Base-by-base conservation (phyloP, 2,888 invertebrate species). In the Acronicta alni region DNA sequence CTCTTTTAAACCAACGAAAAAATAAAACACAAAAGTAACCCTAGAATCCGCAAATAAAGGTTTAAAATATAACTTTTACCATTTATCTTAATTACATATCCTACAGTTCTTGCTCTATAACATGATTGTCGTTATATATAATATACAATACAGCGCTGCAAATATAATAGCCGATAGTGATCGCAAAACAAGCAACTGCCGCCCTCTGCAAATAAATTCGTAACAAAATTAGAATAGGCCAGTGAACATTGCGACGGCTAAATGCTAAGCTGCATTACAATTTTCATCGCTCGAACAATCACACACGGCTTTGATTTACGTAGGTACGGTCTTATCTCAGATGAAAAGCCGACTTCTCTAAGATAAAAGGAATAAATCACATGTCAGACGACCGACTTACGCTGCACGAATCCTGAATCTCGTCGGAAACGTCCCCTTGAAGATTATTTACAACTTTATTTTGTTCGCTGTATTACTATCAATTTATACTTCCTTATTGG, bases 341-440 rank as follows among this genome's bases (percentile, higher is more conserved):
- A 87, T 88, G 84, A 87, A 90, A 90, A 89, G 86, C 85, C 83
- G 81, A 80, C 84, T 83, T 79, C 79, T 84, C 84, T 76, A 78
- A 90, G 90, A 91, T 91, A 89, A 91, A 89, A 88, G 87, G 87
- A 89, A 92, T 91, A 91, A 91, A 92, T 92, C 91, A 89, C 88
- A 84, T 86, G 89, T 90, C 91, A 89, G 84, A 75, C 85, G 83
- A 87, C 84, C 83, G 88, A 85, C 90, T 89, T 90, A 89, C 89
- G 87, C 81, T 83, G 85, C 82, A 84, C 80, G 79, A 77, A 67
- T 69, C 69, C 71, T 63, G 71, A 75, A 74, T 73, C 65, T 72
- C 56, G 65, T 62, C 57, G 72, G 63, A 73, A 75, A 75, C 79
- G 75, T n/a, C 72, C 79, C 63, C 70, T 77, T 67, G 64, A 75